These are phyloP conservation scores for Epinephelus awoara DNA, from an alignment of 2,797 vertebrate genomes.

Conservation along the genomic window DNA sequence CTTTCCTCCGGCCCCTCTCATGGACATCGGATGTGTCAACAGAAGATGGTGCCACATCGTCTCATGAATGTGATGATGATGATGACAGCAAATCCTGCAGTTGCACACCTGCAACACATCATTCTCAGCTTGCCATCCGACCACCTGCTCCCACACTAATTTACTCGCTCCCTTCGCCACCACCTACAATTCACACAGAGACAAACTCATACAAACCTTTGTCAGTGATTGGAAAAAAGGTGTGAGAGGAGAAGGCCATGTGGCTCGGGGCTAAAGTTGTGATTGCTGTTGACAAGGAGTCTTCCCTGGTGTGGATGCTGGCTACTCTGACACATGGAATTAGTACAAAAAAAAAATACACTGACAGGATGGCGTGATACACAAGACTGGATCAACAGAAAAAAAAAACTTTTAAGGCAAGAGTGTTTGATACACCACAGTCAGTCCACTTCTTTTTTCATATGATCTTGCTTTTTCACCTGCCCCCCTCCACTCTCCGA, in stretches of 20 bases:
- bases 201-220: conserved; percentile 17
- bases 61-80: conserved; percentile 34
- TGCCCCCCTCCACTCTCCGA: background rate
- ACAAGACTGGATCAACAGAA: background rate
- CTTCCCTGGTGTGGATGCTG: background rate
- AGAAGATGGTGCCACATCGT: conserved; percentile 11
- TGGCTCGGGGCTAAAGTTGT: background rate
- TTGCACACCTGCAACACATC: conserved; percentile 65
- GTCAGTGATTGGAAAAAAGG: conserved; percentile 12
- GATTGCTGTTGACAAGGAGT: background rate
- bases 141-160: conserved; percentile 77
- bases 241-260: conserved; percentile 6
- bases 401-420: background rate
- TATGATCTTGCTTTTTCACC: conserved; percentile 9
- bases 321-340: conserved; percentile 9
- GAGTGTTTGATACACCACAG: conserved; percentile 7
- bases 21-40: conserved; percentile 30
- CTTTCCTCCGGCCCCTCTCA: conserved; percentile 4
- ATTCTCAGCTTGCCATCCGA: conserved; percentile 71
- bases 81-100: conserved; percentile 62
- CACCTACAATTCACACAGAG: conserved; percentile 28
- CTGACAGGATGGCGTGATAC: background rate
- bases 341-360: background rate
- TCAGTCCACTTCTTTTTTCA: background rate
- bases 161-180: conserved; percentile 7